These are phyloP conservation scores for Furcula furcula DNA, from an alignment of 2,888 invertebrate genomes.

Conservation along the genomic window DNA sequence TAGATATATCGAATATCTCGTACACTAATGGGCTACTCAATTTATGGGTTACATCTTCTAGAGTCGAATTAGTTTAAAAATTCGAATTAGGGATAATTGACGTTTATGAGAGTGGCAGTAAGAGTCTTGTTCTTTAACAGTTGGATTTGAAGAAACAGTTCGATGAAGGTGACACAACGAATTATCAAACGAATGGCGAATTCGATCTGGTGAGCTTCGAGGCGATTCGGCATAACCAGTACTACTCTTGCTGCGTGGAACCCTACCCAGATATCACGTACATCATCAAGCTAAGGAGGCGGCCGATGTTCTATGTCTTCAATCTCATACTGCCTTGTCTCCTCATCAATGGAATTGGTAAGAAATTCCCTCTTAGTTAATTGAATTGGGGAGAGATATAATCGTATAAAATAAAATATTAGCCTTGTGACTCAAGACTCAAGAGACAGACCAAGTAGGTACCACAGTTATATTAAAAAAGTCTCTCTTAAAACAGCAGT, in stretches of 20 bases:
- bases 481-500: no score
- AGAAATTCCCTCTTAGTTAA: no score
- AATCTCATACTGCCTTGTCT: slow-evolving; percentile 92
- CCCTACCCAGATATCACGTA: slow-evolving; percentile 93
- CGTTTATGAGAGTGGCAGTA: no score
- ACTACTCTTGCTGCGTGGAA: slow-evolving; percentile 91
- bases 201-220: slow-evolving; percentile 91
- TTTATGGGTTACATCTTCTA: no score
- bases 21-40: no score
- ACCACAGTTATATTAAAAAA: no score
- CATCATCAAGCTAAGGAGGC: slow-evolving; percentile 86
- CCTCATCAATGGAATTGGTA: slow-evolving; percentile 92
- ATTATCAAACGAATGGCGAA: slow-evolving; percentile 96
- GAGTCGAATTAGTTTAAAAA: background rate
- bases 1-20: no score
- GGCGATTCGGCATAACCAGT: slow-evolving; percentile 86
- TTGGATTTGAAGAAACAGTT: slow-evolving; percentile 88
- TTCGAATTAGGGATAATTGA: no score
- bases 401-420: no score
- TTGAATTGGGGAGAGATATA: no score
- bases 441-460: no score
- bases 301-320: slow-evolving; percentile 93
- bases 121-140: slow-evolving; percentile 59
- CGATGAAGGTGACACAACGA: slow-evolving; percentile 91
- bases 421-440: no score